Conservation (phyloP, 2,888 invertebrate species). For the Gerosis bhagava region DNA sequence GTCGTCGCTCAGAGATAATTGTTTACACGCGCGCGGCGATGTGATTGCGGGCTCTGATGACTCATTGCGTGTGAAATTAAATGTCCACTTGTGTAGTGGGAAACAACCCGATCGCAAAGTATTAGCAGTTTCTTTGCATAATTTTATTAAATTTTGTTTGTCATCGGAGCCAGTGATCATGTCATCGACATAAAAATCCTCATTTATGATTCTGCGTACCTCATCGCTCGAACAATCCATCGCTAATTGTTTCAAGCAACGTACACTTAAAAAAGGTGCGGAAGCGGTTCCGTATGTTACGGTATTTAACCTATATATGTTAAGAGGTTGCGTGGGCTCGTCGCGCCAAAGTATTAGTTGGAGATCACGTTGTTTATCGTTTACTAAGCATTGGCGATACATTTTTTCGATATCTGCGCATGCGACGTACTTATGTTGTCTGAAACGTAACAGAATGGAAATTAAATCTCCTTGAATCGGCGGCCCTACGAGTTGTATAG, state of each 20-base stretch:
- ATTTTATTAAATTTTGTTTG: slow-evolving; percentile 5
- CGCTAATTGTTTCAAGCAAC: slow-evolving; percentile 39
- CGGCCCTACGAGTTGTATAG: slow-evolving; percentile 32
- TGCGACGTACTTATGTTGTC: slow-evolving; percentile 30
- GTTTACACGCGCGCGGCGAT: neutral
- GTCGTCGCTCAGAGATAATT: slow-evolving; percentile 13
- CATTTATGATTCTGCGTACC: slow-evolving; percentile 28
- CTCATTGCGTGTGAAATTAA: slow-evolving; percentile 13
- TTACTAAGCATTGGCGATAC: slow-evolving; percentile 32
- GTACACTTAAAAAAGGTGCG: slow-evolving; percentile 36
- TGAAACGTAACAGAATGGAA: slow-evolving; percentile 35
- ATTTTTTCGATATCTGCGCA: slow-evolving; percentile 38
- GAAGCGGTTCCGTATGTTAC: slow-evolving; percentile 35
- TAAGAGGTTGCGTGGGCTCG: slow-evolving; percentile 26
- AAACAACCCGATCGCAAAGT: slow-evolving; percentile 21
- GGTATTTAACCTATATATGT: slow-evolving; percentile 29
- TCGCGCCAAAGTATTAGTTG: slow-evolving; percentile 29
- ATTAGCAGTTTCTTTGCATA: slow-evolving; percentile 3
- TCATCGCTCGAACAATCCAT: slow-evolving; percentile 34
- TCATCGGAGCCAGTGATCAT: slow-evolving; percentile 32
- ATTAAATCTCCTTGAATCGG: too few species aligned
- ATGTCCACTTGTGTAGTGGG: slow-evolving; percentile 19
- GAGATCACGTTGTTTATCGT: slow-evolving; percentile 14
- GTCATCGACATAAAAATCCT: slow-evolving; percentile 37
- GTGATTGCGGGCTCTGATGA: neutral